These are phyloP conservation scores for Zaprionus nigranus DNA, from an alignment of 1,140 invertebrate genomes.

Conservation along the genomic window DNA sequence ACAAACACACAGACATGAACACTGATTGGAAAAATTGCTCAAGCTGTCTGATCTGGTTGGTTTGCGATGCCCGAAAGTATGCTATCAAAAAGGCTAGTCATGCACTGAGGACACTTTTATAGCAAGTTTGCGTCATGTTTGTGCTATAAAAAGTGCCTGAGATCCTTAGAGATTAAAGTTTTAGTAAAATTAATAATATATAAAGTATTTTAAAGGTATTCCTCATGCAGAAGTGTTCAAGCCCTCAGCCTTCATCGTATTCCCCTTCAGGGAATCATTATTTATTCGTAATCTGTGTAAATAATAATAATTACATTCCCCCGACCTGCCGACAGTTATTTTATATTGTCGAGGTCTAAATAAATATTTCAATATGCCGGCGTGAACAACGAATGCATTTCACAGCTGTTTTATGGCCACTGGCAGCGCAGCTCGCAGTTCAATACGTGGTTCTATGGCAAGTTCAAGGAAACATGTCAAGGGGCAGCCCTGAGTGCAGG, in stretches of 20 bases:
- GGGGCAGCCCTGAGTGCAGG: background rate
- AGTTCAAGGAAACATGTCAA: conserved; percentile 3
- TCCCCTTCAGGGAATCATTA: background rate
- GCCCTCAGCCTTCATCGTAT: no score
- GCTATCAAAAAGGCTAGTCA: background rate
- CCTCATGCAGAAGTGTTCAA: no score
- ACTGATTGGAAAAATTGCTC: background rate
- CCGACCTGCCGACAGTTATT: conserved; percentile 16
- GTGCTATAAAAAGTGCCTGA: background rate
- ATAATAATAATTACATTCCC: conserved; percentile 1
- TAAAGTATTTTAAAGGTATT: background rate
- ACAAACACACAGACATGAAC: no score
- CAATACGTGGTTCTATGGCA: conserved; percentile 62
- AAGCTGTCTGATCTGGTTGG: background rate
- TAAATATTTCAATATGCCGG: conserved; percentile 6
- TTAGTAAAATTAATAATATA: background rate
- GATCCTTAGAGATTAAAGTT: background rate
- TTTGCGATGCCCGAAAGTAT: conserved; percentile 14
- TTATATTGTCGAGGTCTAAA: conserved; percentile 1
- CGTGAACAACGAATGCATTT: conserved; percentile 7
- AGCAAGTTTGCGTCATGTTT: background rate
- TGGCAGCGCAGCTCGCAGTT: conserved; percentile 14
- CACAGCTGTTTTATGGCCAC: conserved; percentile 23
- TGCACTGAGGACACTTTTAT: conserved; percentile 1
- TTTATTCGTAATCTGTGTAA: background rate